phyloP scores from a whole-genome alignment of 1,140 invertebrate species.

The Lepidurus couesii region DNA sequence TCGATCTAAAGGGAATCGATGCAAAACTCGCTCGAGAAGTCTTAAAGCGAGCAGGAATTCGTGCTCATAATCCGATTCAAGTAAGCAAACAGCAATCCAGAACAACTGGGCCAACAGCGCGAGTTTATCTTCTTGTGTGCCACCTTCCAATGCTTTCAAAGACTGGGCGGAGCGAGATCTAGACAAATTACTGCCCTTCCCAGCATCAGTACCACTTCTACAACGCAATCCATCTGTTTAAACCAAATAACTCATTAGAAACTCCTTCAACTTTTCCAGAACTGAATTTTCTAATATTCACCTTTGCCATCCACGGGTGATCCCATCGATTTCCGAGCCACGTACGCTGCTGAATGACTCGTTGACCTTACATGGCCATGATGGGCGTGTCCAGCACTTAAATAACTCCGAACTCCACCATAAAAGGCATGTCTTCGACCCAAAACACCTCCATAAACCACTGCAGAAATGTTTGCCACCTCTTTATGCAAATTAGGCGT shows the following conservation, averaged over 20 bases:
- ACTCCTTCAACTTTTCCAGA: background rate
- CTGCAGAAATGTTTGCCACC: conserved; percentile 4
- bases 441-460: conserved; percentile 7
- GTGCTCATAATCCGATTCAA: conserved; percentile 97
- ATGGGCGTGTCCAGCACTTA: conserved; percentile 31
- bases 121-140: conserved; percentile 74
- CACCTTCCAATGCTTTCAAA: conserved; percentile 42
- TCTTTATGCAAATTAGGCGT: conserved; percentile 85
- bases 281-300: conserved; percentile 31
- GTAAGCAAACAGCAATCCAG: conserved; percentile 87
- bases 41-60: conserved; percentile 89
- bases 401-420: conserved; percentile 29
- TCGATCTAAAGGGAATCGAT: conserved; percentile 77
- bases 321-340: conserved; percentile 61
- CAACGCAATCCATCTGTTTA: conserved; percentile 36
- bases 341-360: conserved; percentile 85
- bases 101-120: conserved; percentile 91
- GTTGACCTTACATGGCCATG: conserved; percentile 76
- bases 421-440: conserved; percentile 33
- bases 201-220: conserved; percentile 44
- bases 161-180: conserved; percentile 90
- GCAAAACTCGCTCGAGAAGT: conserved; percentile 69
- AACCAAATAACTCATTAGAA: conserved; percentile 23
- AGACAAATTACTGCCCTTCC: conserved; percentile 57
- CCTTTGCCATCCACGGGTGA: conserved; percentile 48